These are phyloP conservation scores for Drosophila truncata DNA, from an alignment of 1,140 invertebrate genomes.

Conservation along the genomic window DNA sequence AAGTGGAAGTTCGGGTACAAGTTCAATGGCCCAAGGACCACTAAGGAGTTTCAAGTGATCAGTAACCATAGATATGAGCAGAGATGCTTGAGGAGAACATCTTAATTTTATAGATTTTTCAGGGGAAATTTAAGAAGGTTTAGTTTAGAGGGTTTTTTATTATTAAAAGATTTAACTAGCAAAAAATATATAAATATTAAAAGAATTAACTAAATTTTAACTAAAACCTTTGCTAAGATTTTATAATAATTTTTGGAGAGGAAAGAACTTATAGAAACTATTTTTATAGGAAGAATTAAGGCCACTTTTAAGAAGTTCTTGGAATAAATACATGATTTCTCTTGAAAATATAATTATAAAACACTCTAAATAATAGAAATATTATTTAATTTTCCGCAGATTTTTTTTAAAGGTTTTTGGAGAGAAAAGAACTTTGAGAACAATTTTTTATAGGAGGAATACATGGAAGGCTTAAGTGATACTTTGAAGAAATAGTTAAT, in stretches of 20 bases:
- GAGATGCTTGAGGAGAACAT: background rate
- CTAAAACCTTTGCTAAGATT: background rate
- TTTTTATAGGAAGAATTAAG: background rate
- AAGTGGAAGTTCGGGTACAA: slow-evolving; percentile 60
- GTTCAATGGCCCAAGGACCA: slow-evolving; percentile 67
- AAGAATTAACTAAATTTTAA: background rate
- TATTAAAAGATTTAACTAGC: too few relatives aligned
- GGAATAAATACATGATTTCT: background rate
- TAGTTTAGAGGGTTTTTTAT: too few relatives aligned
- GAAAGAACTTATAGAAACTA: background rate
- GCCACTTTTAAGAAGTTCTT: background rate
- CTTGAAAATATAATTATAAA: too few relatives aligned
- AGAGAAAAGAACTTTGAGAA: too few relatives aligned
- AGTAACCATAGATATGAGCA: slow-evolving; percentile 13
- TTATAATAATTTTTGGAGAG: background rate
- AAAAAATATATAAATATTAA: background rate
- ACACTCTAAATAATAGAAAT: too few relatives aligned
- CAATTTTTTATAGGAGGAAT: too few relatives aligned
- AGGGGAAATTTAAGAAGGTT: background rate
- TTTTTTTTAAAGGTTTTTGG: too few relatives aligned
- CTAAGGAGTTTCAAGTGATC: slow-evolving; percentile 49
- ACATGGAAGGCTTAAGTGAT: too few relatives aligned
- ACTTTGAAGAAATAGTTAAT: too few relatives aligned
- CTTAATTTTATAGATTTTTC: slow-evolving; percentile 10
- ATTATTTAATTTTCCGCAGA: too few relatives aligned